Evolutionary conservation across 2,797 vertebrate genomes (phyloP), one percentile per base, ranked within the genome.

Genomic region (Moxostoma hubbsi): DNA sequence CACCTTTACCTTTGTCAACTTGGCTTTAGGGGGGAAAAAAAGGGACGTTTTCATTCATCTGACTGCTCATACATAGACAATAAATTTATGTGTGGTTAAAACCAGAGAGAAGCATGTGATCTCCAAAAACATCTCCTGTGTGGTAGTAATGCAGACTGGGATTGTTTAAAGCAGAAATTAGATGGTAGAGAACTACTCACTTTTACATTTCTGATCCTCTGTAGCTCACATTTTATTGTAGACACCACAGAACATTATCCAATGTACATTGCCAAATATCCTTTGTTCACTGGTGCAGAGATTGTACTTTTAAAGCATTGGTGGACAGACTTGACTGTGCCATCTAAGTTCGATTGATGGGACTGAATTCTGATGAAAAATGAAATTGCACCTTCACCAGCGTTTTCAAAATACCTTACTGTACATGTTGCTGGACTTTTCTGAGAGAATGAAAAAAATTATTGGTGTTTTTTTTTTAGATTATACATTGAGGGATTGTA

Each of bases 371-470:
- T 57, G 13, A 64, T 61, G 54, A 45, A 61, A 63, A 73, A 36
- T 51, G 18, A 73, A 75, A 61, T 45, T 61, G 71, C 61, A 82
- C 15, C 62, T 81, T 79, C 79, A 83, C 82, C 79, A 82, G 82
- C 80, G 0, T 36, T 55, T 68, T 83, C 59, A 81, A 66, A 62
- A 47, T 62, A 53, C 68, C 46, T 36, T 53, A 70, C 51, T 65
- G 58, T 79, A 53, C 64, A 75, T 75, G 58, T 57, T 74, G 70
- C 57, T 73, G 80, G 50, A 78, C 18, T 4, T 36, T 36, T 36
- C 36, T 43, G 49, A 72, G 43, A 65, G 46, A 77, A 50, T 66
- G 62, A 67, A 67, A 54, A 6, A 13, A 53, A 78, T 63, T 63
- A 73, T 62, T 16, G 12, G n/a, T 57, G 5, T 54, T 75, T 61